phyloP scores from a whole-genome alignment of 1,140 invertebrate species.

The Drosophila navojoa region DNA sequence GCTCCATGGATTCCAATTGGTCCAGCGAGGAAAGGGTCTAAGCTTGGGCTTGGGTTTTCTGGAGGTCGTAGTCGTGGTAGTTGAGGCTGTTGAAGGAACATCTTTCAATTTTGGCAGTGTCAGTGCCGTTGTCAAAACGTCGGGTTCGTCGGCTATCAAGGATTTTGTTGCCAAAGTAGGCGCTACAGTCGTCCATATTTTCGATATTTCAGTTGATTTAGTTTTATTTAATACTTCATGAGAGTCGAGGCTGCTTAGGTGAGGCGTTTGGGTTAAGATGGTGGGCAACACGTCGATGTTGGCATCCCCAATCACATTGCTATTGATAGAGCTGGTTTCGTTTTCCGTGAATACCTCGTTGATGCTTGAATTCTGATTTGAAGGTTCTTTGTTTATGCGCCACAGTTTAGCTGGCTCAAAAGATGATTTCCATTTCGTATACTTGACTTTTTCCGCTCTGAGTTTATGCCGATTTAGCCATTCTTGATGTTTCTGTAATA shows the following conservation, averaged over 20 bases:
- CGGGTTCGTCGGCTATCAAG: constrained; percentile 7
- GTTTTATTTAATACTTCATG: constrained; percentile 6
- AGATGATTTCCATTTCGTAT: constrained; percentile 47
- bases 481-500: constrained; percentile 76
- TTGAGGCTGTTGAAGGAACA: constrained; percentile 38
- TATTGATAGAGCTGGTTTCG: constrained; percentile 40
- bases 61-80: constrained; percentile 41
- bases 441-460: constrained; percentile 38
- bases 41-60: constrained; percentile 50
- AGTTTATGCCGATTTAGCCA: constrained; percentile 71
- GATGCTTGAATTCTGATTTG: constrained; percentile 44
- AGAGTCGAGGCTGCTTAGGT: constrained; percentile 1
- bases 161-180: constrained; percentile 27
- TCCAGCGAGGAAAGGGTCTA: constrained; percentile 86
- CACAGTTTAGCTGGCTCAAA: constrained; percentile 67
- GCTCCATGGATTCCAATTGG: constrained; percentile 89
- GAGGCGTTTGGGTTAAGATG: background rate
- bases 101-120: constrained; percentile 11
- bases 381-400: constrained; percentile 57
- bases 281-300: constrained; percentile 21
- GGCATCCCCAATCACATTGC: constrained; percentile 16
- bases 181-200: constrained; percentile 1
- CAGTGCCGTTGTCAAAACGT: background rate
- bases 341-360: constrained; percentile 76
- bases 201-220: background rate